These are phyloP conservation scores for Perca schrenkii DNA, from an alignment of 2,113 vertebrate genomes.

Conservation along the genomic window DNA sequence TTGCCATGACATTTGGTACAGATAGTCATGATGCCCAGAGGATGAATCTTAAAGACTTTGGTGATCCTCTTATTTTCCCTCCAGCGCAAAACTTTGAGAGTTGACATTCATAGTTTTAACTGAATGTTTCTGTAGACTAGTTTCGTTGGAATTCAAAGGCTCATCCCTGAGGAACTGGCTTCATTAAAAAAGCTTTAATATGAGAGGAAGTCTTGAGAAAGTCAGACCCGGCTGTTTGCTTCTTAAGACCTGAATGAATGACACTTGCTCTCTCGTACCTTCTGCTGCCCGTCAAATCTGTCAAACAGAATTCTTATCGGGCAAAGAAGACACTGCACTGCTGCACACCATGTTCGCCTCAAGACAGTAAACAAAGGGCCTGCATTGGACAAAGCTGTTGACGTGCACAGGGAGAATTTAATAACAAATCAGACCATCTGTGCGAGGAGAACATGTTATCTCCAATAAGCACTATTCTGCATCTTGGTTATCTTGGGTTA, in stretches of 20 bases:
- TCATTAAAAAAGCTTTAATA: slow-evolving; percentile 3
- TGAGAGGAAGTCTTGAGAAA: too few species aligned
- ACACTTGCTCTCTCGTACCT: background rate
- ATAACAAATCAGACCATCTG: background rate
- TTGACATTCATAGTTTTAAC: background rate
- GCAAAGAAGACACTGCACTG: background rate
- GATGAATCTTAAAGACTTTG: background rate
- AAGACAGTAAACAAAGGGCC: slow-evolving; percentile 5
- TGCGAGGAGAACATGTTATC: background rate
- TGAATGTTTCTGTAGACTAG: background rate
- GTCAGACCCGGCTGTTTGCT: slow-evolving; percentile 7
- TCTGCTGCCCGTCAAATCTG: slow-evolving; percentile 11
- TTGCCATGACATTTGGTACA: background rate
- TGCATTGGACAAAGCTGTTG: background rate
- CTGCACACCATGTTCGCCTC: background rate
- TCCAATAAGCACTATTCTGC: background rate
- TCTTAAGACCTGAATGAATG: background rate
- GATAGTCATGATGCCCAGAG: background rate
- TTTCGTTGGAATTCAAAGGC: slow-evolving; percentile 12
- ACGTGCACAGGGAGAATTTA: background rate
- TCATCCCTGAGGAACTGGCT: background rate
- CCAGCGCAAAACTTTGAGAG: background rate
- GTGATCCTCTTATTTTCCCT: background rate
- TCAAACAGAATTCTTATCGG: slow-evolving; percentile 9
- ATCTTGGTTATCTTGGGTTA: background rate